Conservation (phyloP, 2,113 vertebrate genomes). For the Notarius lentiginosus region DNA sequence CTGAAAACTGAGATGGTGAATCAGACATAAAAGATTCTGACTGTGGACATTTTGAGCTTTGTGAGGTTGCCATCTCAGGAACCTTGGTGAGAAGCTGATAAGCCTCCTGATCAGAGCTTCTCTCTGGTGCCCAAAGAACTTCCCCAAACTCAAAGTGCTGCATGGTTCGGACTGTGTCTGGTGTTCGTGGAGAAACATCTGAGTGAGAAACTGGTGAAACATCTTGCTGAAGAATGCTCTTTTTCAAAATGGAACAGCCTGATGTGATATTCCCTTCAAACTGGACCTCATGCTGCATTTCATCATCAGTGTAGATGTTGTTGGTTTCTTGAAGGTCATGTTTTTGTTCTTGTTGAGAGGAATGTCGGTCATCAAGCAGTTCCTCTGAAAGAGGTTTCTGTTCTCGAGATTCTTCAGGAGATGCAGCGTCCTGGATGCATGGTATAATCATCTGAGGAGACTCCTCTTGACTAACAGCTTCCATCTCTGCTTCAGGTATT, state of each 20-base stretch:
- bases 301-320: not conserved
- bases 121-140: constrained; percentile 28
- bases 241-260: constrained; percentile 37
- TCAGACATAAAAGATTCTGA: constrained; percentile 34
- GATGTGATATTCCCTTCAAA: not conserved
- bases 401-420: constrained; percentile 6
- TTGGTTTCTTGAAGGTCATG: not conserved
- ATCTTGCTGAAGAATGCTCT: constrained; percentile 45
- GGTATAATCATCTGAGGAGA: constrained; percentile 8
- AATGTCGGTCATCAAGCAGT: not conserved
- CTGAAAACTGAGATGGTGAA: not conserved
- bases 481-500: not conserved
- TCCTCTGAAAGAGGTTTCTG: not conserved
- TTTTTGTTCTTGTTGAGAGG: not conserved
- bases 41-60: not conserved
- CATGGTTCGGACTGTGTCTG: constrained; percentile 54
- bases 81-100: not conserved
- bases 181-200: constrained; percentile 56
- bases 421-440: constrained; percentile 19
- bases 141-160: constrained; percentile 63
- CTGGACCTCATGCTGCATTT: not conserved
- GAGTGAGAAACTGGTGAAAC: constrained; percentile 53
- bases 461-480: not conserved
- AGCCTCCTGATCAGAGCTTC: not conserved
- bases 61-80: not conserved